Evolutionary conservation across 2,797 vertebrate genomes (phyloP).

Genomic region (Hemibagrus guttatus): DNA sequence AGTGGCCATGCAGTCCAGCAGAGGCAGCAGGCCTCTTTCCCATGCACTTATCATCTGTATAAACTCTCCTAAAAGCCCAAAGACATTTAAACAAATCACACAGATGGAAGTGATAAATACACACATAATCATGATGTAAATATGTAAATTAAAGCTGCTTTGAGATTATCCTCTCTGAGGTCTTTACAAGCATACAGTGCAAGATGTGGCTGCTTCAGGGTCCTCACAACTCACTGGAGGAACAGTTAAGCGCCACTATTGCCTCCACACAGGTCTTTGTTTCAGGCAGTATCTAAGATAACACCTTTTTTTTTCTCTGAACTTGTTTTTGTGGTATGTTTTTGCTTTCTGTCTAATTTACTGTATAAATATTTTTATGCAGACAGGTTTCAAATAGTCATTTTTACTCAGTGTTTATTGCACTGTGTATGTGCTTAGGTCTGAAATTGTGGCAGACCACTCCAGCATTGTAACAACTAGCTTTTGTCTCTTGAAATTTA

Average conservation of each 20-base stretch:
- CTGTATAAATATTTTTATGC: neutral
- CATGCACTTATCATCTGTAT: slow-evolving; percentile 69
- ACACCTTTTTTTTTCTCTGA: neutral
- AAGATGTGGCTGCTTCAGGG: neutral
- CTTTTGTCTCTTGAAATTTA: neutral
- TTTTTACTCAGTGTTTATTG: neutral
- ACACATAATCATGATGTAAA: neutral
- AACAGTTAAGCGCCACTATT: neutral
- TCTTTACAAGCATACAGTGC: neutral
- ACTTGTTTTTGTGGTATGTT: neutral
- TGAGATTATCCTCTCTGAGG: neutral
- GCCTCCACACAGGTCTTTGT: neutral
- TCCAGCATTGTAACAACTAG: neutral
- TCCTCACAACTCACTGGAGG: neutral
- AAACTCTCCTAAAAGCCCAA: slow-evolving; percentile 63
- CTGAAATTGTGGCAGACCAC: neutral
- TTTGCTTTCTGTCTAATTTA: neutral
- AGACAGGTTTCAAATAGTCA: neutral
- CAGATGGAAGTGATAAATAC: neutral
- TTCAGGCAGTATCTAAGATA: neutral
- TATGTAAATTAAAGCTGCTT: neutral
- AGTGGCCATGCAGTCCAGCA: slow-evolving; percentile 30
- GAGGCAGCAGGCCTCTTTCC: slow-evolving; percentile 29
- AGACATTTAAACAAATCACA: neutral
- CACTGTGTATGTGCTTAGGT: neutral